Evolutionary conservation across 1,140 invertebrate genomes (phyloP).

Genomic region (Macrosteles quadrilineatus): DNA sequence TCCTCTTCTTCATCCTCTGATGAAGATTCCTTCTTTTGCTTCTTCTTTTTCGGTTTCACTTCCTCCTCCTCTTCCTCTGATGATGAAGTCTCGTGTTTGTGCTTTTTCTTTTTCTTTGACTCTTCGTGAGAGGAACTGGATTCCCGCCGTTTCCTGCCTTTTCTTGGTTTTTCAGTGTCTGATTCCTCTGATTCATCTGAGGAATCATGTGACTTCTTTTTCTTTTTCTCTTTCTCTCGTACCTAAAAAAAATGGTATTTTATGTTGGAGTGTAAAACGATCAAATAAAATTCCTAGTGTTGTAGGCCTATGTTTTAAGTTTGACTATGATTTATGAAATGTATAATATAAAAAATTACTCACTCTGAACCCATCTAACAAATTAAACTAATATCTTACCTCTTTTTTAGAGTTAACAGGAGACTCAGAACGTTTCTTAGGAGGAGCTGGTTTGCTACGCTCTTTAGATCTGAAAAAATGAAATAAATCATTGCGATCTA

Average conservation of each 20-base stretch:
- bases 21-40: conserved; percentile 54
- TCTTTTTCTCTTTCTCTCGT: conserved; percentile 58
- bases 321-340: too few species aligned
- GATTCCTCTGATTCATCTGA: conserved; percentile 62
- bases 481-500: too few species aligned
- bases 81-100: conserved; percentile 43
- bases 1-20: conserved; percentile 64
- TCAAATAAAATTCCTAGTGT: background rate
- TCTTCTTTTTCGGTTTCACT: conserved; percentile 66
- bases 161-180: conserved; percentile 52
- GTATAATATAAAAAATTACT: too few species aligned
- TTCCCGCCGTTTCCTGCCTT: conserved; percentile 58
- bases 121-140: conserved; percentile 55
- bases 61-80: conserved; percentile 69
- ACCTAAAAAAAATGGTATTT: conserved; percentile 14
- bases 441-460: conserved; percentile 3
- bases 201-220: conserved; percentile 53
- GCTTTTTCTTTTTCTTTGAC: conserved; percentile 50
- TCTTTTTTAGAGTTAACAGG: conserved; percentile 53
- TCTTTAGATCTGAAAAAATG: conserved; percentile 31
- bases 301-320: conserved; percentile 2
- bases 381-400: conserved; percentile 16
- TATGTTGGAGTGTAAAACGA: conserved; percentile 9
- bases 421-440: conserved; percentile 48
- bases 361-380: background rate